Conservation (phyloP, 2,888 invertebrate species). For the Itoplectis maculator region DNA sequence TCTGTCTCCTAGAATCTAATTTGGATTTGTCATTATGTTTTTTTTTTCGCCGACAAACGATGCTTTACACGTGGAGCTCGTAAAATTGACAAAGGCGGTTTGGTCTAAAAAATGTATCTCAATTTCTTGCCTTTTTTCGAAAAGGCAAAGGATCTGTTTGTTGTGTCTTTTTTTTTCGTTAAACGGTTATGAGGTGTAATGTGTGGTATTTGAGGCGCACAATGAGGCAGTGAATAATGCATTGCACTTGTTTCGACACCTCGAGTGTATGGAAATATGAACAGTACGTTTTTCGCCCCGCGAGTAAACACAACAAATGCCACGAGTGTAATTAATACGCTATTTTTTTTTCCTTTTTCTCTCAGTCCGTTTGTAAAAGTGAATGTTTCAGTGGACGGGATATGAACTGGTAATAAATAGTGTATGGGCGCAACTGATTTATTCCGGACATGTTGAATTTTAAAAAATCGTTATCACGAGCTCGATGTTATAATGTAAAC, state of each 20-base stretch:
- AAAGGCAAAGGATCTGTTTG: not conserved
- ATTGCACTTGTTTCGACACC: conserved; percentile 19
- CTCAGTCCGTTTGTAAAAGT: not conserved
- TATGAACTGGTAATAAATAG: not conserved
- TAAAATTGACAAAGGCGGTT: not conserved
- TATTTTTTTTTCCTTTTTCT: not conserved
- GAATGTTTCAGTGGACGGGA: not conserved
- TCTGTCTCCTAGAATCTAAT: not conserved
- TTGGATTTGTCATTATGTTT: too few relatives aligned
- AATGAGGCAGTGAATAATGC: conserved; percentile 23
- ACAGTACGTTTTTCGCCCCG: not conserved
- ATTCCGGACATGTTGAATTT: not conserved
- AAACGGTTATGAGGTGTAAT: conserved; percentile 10
- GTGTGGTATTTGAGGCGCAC: conserved; percentile 17
- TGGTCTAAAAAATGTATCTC: not conserved
- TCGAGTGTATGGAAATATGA: not conserved
- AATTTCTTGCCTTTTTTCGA: not conserved
- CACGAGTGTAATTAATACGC: conserved; percentile 6
- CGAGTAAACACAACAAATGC: conserved; percentile 5
- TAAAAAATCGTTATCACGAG: not conserved
- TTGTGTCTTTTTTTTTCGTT: not conserved
- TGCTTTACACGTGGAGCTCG: not conserved
- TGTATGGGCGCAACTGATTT: not conserved
- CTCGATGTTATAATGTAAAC: not conserved
- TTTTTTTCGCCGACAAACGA: not conserved